A percentile compares a stretch with the other conserved stretches of the same genome.
phyloP scores from a whole-genome alignment of 35 echinoderm and acorn worm genomes.

The Diadema setosum region DNA sequence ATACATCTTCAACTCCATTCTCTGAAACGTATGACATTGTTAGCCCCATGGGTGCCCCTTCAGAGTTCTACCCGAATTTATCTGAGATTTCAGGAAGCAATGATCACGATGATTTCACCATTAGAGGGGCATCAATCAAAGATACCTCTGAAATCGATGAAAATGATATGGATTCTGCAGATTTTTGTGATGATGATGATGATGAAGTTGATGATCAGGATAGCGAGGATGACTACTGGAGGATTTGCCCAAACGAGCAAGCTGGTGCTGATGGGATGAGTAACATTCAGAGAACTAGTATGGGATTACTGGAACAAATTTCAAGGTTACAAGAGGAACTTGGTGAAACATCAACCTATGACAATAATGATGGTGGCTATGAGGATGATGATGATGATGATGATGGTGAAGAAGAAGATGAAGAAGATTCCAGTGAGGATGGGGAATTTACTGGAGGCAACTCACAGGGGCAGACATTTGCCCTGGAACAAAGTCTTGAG shows the following conservation, averaged over 20 bases:
- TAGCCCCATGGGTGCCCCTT: neutral
- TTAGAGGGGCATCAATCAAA: neutral
- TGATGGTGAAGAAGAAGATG: neutral
- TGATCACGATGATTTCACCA: constrained; percentile 3
- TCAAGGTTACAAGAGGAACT: neutral
- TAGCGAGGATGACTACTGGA: constrained; percentile 15
- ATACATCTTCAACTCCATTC: neutral
- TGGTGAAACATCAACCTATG: too few species aligned
- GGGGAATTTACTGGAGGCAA: too few species aligned
- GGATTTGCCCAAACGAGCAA: neutral
- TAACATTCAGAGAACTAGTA: neutral
- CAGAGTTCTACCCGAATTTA: constrained; percentile 5
- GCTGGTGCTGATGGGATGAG: neutral
- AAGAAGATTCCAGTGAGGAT: neutral
- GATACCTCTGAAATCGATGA: neutral
- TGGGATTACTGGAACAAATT: neutral
- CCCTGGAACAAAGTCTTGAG: neutral
- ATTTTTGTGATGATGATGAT: neutral
- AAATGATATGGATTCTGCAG: neutral
- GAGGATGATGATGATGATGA: neutral
- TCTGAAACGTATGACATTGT: neutral
- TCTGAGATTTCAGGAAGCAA: constrained; percentile 2
- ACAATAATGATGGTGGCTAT: too few species aligned
- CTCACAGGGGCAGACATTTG: too few species aligned
- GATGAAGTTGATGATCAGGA: neutral